These are phyloP conservation scores for Sprattus sprattus DNA, from an alignment of 2,113 vertebrate species.

Conservation along the genomic window DNA sequence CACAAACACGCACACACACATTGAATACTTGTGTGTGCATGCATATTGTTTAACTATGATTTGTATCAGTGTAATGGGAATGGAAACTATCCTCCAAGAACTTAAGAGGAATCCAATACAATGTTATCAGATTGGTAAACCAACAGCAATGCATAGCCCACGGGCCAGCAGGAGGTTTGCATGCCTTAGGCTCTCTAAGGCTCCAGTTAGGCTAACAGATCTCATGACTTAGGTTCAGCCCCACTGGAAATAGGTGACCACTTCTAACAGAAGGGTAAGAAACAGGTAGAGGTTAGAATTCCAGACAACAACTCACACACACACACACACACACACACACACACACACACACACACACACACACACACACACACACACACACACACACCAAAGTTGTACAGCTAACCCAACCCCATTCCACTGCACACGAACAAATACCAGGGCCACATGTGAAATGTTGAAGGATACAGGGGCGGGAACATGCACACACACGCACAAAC, in stretches of 20 bases:
- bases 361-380: neutral
- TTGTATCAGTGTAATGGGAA: neutral
- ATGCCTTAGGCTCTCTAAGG: neutral
- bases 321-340: neutral
- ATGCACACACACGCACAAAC: neutral
- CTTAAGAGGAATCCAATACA: neutral
- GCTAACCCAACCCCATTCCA: neutral
- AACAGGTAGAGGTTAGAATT: neutral
- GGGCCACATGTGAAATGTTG: neutral
- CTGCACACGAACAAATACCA: constrained; percentile 15
- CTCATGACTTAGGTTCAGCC: neutral
- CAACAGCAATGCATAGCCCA: neutral
- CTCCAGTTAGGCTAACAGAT: neutral
- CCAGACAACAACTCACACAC: neutral
- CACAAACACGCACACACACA: neutral
- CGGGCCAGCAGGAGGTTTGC: neutral
- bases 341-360: neutral
- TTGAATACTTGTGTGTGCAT: neutral
- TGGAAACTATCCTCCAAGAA: neutral
- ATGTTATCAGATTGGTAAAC: neutral
- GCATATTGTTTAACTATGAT: neutral
- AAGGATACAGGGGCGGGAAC: neutral
- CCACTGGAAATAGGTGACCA: neutral
- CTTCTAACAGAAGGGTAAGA: neutral
- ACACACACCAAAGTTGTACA: neutral